These are phyloP conservation scores for Bungarus multicinctus DNA, from an alignment of 2,113 vertebrate genomes.

Conservation along the genomic window DNA sequence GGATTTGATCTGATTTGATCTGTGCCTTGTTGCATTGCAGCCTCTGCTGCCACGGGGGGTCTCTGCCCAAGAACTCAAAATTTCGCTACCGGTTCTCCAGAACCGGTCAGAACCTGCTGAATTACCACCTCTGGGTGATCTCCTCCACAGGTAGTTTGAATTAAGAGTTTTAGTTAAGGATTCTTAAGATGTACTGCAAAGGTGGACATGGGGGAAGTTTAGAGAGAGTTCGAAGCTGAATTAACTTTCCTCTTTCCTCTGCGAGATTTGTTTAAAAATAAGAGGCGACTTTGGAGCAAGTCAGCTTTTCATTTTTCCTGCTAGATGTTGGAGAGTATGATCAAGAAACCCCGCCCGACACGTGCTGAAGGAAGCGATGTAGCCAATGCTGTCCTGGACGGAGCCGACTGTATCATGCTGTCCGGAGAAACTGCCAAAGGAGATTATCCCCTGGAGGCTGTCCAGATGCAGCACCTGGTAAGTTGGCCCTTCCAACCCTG, in stretches of 20 bases:
- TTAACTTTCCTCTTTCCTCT: not conserved
- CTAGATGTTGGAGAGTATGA: conserved; percentile 99
- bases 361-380: conserved; percentile 94
- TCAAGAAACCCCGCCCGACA: conserved; percentile 95
- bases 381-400: conserved; percentile 93
- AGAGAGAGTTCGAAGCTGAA: not conserved
- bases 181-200: not conserved
- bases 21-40: too few relatives aligned
- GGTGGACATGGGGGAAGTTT: not conserved
- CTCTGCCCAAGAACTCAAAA: too few relatives aligned
- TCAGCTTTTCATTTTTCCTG: not conserved
- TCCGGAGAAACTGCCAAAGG: conserved; percentile 97
- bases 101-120: too few relatives aligned
- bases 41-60: too few relatives aligned
- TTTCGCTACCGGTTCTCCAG: too few relatives aligned
- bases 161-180: too few relatives aligned
- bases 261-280: not conserved
- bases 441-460: conserved; percentile 93
- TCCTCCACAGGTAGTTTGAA: not conserved
- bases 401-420: conserved; percentile 97
- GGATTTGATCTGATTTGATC: too few relatives aligned
- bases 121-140: too few relatives aligned
- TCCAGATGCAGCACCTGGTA: conserved; percentile 91
- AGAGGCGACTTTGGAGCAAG: not conserved
- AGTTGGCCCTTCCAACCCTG: conserved; percentile 45